Conservation (phyloP, 2,113 vertebrate genomes). For the Perca flavescens region DNA sequence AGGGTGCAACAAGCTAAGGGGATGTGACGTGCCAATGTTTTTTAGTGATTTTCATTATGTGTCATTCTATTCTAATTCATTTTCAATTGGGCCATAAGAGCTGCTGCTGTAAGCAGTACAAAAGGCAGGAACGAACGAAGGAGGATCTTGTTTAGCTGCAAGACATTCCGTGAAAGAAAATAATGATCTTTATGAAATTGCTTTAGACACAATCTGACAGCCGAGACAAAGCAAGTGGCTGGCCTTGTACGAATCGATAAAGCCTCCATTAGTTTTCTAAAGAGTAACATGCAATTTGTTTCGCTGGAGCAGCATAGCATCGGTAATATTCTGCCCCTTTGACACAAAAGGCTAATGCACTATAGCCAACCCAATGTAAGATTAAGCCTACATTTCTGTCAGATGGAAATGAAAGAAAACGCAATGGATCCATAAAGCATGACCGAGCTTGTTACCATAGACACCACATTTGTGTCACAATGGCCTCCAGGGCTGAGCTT, state of each 20-base stretch:
- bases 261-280: conserved; percentile 80
- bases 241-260: conserved; percentile 81
- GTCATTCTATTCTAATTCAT: conserved; percentile 85
- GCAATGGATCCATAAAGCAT: conserved; percentile 72
- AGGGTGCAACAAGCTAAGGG: conserved; percentile 77
- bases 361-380: conserved; percentile 61
- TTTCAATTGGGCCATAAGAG: conserved; percentile 85
- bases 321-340: conserved; percentile 67
- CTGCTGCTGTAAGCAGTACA: conserved; percentile 61
- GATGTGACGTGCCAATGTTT: conserved; percentile 85
- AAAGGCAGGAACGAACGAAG: conserved; percentile 63
- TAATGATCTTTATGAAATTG: conserved; percentile 84
- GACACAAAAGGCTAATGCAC: conserved; percentile 67
- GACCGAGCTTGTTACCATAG: conserved; percentile 75
- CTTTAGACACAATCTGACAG: conserved; percentile 82
- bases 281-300: conserved; percentile 79
- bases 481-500: conserved; percentile 52
- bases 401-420: conserved; percentile 60
- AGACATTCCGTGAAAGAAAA: conserved; percentile 77
- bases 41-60: conserved; percentile 85
- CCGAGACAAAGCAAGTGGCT: conserved; percentile 78
- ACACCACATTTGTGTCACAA: conserved; percentile 61
- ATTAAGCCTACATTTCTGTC: conserved; percentile 74
- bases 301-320: conserved; percentile 59
- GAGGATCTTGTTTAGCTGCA: conserved; percentile 79